Evolutionary conservation across 2,797 vertebrate genomes (phyloP).

Genomic region (Phrynocephalus forsythii): DNA sequence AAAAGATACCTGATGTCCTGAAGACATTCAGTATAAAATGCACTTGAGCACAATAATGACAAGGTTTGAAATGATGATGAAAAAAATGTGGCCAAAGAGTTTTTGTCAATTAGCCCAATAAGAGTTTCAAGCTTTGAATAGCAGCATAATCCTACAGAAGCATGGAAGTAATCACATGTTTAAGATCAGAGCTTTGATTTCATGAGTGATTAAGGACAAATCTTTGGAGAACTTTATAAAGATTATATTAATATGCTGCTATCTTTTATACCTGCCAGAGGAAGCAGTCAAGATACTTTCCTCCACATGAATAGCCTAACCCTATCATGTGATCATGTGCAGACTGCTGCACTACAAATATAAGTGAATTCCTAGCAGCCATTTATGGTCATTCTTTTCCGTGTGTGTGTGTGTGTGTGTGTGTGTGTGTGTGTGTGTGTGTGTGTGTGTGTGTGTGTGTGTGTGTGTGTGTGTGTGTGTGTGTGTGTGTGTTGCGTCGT

Average conservation of each 20-base stretch:
- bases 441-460: too few relatives aligned
- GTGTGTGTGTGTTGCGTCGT: too few relatives aligned
- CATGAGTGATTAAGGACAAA: slow-evolving; percentile 18
- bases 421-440: too few relatives aligned
- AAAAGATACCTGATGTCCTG: background rate
- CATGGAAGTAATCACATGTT: slow-evolving; percentile 20
- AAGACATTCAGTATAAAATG: background rate
- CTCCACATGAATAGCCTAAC: background rate
- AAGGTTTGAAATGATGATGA: background rate
- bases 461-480: too few relatives aligned
- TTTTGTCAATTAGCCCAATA: slow-evolving; percentile 1
- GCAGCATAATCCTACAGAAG: background rate
- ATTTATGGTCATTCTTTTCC: background rate
- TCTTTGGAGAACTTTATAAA: slow-evolving; percentile 14
- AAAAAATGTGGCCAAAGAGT: slow-evolving; percentile 1
- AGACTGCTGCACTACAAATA: background rate
- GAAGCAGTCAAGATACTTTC: slow-evolving; percentile 2
- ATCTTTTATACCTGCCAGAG: slow-evolving; percentile 7
- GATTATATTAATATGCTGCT: slow-evolving; percentile 1
- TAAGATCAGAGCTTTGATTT: slow-evolving; percentile 11
- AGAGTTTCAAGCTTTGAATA: background rate
- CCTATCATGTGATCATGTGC: background rate
- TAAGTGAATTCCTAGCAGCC: background rate
- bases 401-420: too few relatives aligned
- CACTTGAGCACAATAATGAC: background rate